phyloP scores from a whole-genome alignment of 2,797 vertebrate species.

The Meda fulgida region DNA sequence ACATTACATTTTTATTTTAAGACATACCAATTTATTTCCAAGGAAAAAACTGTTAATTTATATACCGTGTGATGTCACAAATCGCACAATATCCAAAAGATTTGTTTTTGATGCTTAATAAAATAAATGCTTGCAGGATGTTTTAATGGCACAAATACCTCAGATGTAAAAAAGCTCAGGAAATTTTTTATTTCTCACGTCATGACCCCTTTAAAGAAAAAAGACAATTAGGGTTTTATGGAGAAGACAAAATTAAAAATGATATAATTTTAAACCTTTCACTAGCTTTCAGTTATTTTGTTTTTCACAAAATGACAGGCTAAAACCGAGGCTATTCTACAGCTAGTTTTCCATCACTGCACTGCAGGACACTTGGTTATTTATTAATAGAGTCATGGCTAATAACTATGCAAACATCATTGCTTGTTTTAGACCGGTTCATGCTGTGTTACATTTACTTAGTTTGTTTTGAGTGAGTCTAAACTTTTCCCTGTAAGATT shows the following conservation, averaged over 20 bases:
- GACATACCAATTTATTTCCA: no score
- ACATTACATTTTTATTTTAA: no score
- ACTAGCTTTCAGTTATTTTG: neutral
- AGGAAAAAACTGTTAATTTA: neutral
- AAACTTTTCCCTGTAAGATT: constrained; percentile 9
- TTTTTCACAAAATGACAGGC: neutral
- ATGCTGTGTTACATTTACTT: constrained; percentile 1
- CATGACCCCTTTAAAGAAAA: neutral
- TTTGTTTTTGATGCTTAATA: neutral
- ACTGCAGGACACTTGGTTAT: constrained; percentile 32
- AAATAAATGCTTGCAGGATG: neutral
- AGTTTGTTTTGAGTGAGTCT: neutral
- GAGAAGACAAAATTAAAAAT: neutral
- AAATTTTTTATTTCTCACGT: no score
- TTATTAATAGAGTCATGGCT: constrained; percentile 28
- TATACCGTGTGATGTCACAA: neutral
- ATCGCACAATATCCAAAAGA: neutral
- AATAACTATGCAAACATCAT: constrained; percentile 34
- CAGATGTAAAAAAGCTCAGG: neutral
- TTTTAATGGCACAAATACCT: neutral
- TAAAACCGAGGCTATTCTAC: neutral
- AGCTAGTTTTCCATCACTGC: neutral
- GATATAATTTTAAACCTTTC: neutral
- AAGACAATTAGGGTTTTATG: neutral
- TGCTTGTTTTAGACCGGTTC: constrained; percentile 25